Evolutionary conservation across 2,113 vertebrate species (phyloP), one percentile per base, ranked within the genome.

Genomic region (Etheostoma cragini): DNA sequence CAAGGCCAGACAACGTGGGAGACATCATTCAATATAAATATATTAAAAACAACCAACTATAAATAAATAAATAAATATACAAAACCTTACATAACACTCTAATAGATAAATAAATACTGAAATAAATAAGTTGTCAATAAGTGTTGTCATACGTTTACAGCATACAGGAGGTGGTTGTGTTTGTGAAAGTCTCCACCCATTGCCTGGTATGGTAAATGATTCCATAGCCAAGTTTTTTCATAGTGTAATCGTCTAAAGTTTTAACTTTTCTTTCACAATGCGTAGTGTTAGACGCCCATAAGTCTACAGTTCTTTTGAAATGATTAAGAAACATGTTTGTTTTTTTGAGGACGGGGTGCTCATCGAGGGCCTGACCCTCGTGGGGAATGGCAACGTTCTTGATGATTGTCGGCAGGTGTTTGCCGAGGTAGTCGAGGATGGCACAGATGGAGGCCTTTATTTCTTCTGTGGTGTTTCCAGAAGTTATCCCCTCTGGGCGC

Each of bases 311-410:
- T 11, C 1, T 42, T 42, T 26, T 6, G 6, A 93, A 81, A 0
- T 30, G 26, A 0, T 0, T 1, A 0, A 3, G 5, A 47, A 92
- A 90, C 0, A 0, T 0, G 0, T 0, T 7, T 2, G 24, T 4
- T 5, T 77, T 6, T 0, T 0, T 0, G 4, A 54, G 26, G n/a
- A 91, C 5, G 4, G 6, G 6, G 49, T 50, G 38, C 10, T 42
- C 0, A 11, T 42, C 2, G 38, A 42, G 38, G 10, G 8, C 2
- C 38, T 42, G 7, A 38, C 19, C 14, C 2, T 22, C 0, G 1
- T 0, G 1, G 10, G 10, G 38, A 42, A 42, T 0, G 6, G 4
- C 22, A 16, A 81, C 1, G 0, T 10, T 14, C 2, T 0, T 45
- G 53, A 86, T 3, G 22, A 89, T 66, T 4, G 0, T 0, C 0